Percentiles rank a stretch among this genome's conserved stretches.
Conservation (phyloP, 92 coral and sea anemone species). For the Epizoanthus rinbou region DNA sequence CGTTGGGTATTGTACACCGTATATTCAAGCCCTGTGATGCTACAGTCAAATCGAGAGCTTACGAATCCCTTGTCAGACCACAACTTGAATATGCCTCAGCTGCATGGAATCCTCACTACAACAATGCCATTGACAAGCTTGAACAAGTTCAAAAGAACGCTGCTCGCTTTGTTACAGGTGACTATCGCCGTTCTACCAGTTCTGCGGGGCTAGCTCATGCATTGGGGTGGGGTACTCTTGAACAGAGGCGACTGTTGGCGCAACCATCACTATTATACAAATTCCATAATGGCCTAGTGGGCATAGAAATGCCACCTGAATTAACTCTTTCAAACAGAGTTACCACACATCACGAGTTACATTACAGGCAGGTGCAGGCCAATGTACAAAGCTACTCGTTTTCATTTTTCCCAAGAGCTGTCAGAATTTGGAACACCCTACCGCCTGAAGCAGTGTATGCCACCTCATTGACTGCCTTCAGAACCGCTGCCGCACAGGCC, state of each 20-base stretch:
- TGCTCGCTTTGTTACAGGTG: background rate
- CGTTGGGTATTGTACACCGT: too few relatives aligned
- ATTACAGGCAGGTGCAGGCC: too few relatives aligned
- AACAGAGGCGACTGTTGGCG: too few relatives aligned
- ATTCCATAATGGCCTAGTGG: background rate
- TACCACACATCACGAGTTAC: too few relatives aligned
- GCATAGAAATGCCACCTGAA: background rate
- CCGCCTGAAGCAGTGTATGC: background rate
- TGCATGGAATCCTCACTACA: background rate
- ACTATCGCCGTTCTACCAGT: background rate
- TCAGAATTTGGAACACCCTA: too few relatives aligned
- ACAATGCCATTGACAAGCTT: background rate
- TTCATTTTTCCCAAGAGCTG: too few relatives aligned
- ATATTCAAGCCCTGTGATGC: too few relatives aligned
- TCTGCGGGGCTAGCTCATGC: background rate
- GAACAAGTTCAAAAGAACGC: background rate
- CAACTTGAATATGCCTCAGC: too few relatives aligned
- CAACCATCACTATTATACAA: background rate
- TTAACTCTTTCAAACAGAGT: background rate
- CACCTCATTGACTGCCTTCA: background rate
- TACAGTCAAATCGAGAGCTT: background rate
- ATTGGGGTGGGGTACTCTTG: too few relatives aligned
- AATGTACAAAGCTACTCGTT: too few relatives aligned
- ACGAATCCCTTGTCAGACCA: background rate
- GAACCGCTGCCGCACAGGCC: too few relatives aligned